These are phyloP conservation scores for Nomada flava DNA, from an alignment of 2,888 invertebrate species.

Conservation along the genomic window DNA sequence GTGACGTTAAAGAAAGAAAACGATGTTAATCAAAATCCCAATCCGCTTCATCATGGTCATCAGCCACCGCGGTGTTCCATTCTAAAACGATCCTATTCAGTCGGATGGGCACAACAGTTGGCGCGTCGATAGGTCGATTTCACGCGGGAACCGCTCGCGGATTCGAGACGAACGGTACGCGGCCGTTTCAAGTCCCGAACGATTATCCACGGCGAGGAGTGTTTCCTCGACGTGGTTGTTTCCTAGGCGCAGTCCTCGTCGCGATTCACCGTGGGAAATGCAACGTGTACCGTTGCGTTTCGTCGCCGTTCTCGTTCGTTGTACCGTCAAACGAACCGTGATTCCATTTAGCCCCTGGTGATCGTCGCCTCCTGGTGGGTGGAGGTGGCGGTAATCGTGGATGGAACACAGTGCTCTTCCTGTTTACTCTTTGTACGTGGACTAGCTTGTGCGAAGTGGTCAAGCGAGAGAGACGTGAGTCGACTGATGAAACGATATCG, in stretches of 20 bases:
- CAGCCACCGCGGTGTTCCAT: neutral
- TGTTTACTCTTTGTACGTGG: neutral
- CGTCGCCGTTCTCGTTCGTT: constrained; percentile 58
- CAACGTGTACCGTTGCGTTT: constrained; percentile 73
- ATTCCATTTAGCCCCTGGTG: constrained; percentile 60
- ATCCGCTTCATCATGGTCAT: constrained; percentile 1
- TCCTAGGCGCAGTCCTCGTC: constrained; percentile 49
- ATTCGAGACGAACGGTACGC: constrained; percentile 1
- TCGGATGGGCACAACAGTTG: constrained; percentile 20
- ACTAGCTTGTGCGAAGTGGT: constrained; percentile 4
- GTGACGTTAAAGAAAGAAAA: too few relatives aligned
- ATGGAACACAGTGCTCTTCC: neutral
- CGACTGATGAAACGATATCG: neutral
- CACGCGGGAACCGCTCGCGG: constrained; percentile 18
- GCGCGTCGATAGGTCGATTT: constrained; percentile 39
- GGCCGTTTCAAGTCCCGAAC: constrained; percentile 11
- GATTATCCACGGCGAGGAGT: constrained; percentile 56
- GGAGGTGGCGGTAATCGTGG: neutral
- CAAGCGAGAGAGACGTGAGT: neutral
- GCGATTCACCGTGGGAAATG: constrained; percentile 74
- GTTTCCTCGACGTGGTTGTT: constrained; percentile 56
- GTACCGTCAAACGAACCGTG: constrained; percentile 65
- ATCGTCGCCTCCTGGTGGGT: constrained; percentile 42
- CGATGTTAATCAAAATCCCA: neutral
- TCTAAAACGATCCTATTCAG: neutral